phyloP scores from a whole-genome alignment of 2,888 invertebrate genomes.

The Sphinx pinastri region DNA sequence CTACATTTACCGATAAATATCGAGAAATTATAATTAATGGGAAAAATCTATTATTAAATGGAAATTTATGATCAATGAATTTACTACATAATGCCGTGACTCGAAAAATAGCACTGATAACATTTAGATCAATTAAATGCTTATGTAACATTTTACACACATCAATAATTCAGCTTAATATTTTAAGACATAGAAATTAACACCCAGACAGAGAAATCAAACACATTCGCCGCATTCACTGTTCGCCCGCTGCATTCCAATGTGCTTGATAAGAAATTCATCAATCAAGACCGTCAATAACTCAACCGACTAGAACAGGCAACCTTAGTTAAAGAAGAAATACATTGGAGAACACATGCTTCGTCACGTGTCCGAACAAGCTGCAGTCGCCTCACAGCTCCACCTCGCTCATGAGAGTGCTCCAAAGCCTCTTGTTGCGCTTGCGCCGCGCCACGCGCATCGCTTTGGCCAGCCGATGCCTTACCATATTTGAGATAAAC shows the following conservation, averaged over 20 bases:
- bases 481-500: constrained; percentile 30
- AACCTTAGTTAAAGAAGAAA: not conserved
- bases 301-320: constrained; percentile 1
- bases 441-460: constrained; percentile 19
- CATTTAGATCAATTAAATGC: not conserved
- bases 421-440: constrained; percentile 18
- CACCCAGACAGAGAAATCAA: not conserved
- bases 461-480: constrained; percentile 28
- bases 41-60: not conserved
- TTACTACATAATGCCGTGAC: not conserved
- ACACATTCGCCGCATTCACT: not conserved
- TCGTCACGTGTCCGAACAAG: not conserved
- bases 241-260: constrained; percentile 16
- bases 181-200: not conserved
- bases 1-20: too few species aligned
- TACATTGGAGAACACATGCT: not conserved
- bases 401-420: constrained; percentile 22
- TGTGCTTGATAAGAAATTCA: not conserved
- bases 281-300: constrained; percentile 1
- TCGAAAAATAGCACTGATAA: not conserved
- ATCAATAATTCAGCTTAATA: not conserved
- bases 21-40: not conserved
- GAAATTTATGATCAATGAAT: not conserved
- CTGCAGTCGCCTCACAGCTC: not conserved
- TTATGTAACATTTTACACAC: not conserved